Base-by-base conservation (phyloP, 2,113 vertebrate species). In the Colinus virginianus region DNA sequence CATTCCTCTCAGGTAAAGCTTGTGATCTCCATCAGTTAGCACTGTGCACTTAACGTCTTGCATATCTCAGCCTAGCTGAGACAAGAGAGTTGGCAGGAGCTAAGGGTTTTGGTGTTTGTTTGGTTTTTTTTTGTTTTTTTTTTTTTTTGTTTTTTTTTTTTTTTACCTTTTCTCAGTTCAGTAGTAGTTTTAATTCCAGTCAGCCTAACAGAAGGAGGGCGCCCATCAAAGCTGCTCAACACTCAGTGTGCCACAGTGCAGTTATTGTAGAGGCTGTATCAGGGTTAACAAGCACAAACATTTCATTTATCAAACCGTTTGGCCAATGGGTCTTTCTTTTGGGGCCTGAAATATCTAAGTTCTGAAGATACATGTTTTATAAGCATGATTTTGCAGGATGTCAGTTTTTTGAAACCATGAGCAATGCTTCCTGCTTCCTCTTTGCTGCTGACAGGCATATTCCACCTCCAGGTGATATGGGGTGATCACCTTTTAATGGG, bases 161-260 rank as follows among this genome's bases (percentile, higher is more conserved):
- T 61, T 36, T 92, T 66, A 40, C 26, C 11, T 55, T 5, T 64
- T 72, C 2, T 2, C 66, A 69, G 16, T 84, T 78, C 8, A 3
- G 14, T 36, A 75, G 43, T 7, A 34, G 2, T 61, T 93, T 80
- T 26, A 38, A 32, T 84, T 78, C 26, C 28, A 34, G 21, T 45
- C 55, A 58, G 20, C 15, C 1, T 42, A 74, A 51, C n/a, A 38
- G 67, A 74, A 68, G 25, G 38, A 78, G 46, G 36, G 9, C 1
- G 2, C 30, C 17, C 23, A 9, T 58, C 28, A 40, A 13, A 74
- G 63, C 34, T 59, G 51, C 43, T 79, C 23, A 64, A 49, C 49
- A 34, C 30, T 48, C 2, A 0, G 9, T 32, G 34, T 1, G 1
- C 42, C 62, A 66, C 32, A 56, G 19, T 34, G 4, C 40, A 66